Base-by-base conservation (phyloP, 1,140 invertebrate species). In the Centruroides sculpturatus region DNA sequence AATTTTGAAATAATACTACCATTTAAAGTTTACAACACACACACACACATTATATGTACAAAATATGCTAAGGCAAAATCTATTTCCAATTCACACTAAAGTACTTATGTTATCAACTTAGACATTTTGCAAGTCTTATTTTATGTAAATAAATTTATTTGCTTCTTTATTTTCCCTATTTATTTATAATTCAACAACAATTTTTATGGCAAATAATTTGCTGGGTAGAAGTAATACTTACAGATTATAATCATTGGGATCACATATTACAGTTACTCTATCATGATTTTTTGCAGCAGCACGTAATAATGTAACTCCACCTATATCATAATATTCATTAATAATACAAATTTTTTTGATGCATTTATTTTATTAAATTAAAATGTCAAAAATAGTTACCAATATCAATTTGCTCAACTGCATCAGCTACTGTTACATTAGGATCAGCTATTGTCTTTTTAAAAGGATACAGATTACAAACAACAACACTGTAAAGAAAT, bases 401-500 rank as follows among this genome's bases (percentile, higher is more conserved):
- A 59, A 70, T 70, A 57, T 69, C 68, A 51, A 70, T 63, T 49
- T 98, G 92, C 76, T 98, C 95, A n/a, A 99, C 84, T 4, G 94
- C 94, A 74, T 96, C 86, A 36, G 82, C 81, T 35, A 93, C 77
- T 0, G 83, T 87, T 0, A 94, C 90, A 69, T 85, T 79, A 1
- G 83, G 78, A 62, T 89, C 86, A 1, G 86, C 82, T 3, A 97
- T 81, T 0, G 92, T 96, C 66, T 92, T 81, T 3, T 87, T 85
- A 77, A 99, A 99, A 10, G 94, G 95, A 76, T 99, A 98, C 23
- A 98, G 78, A 77, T 99, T 99, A 75, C 93, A 98, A 0, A 93
- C 88, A 4, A 93, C 63, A 68, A 90, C n/a, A 91, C 75, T 67
- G 79, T 78, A 62, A 92, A 83, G 61, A 85, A 49, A 47, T 41